Percentiles rank a stretch among this genome's conserved stretches.
phyloP scores from a whole-genome alignment of 2,888 invertebrate species.

The Esperia sulphurella region DNA sequence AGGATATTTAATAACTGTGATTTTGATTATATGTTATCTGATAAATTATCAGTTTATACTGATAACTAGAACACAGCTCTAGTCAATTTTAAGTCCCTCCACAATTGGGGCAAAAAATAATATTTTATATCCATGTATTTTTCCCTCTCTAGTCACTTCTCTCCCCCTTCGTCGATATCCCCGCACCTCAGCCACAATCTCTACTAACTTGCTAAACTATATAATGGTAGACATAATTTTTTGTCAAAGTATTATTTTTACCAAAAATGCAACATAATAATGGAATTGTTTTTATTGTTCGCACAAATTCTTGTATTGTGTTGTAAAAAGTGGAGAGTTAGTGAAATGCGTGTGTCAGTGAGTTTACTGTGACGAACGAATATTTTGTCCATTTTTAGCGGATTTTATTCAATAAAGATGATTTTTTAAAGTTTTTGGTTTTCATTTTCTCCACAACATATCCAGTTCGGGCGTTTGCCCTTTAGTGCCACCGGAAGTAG shows the following conservation, averaged over 20 bases:
- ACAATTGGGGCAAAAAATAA: too few relatives aligned
- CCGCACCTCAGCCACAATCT: too few relatives aligned
- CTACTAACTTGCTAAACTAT: background rate
- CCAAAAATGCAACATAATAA: constrained; percentile 30
- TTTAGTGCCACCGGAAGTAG: too few relatives aligned
- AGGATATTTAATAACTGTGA: too few relatives aligned
- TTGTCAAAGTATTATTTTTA: constrained; percentile 33
- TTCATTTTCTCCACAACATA: background rate
- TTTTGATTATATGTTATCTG: too few relatives aligned
- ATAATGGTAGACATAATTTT: too few relatives aligned
- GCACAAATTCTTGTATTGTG: constrained; percentile 26
- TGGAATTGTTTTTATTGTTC: constrained; percentile 17
- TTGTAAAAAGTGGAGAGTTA: constrained; percentile 8
- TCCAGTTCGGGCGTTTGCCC: background rate
- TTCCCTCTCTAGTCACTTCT: too few relatives aligned
- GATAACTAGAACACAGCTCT: too few relatives aligned
- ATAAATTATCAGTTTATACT: too few relatives aligned
- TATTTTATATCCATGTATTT: too few relatives aligned
- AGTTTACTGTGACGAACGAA: constrained; percentile 5
- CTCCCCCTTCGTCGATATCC: too few relatives aligned
- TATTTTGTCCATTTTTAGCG: constrained; percentile 1
- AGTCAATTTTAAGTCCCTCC: too few relatives aligned
- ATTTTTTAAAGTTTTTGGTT: background rate
- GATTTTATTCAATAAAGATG: background rate
- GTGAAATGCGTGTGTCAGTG: constrained; percentile 18